Conservation (phyloP, 1,140 invertebrate genomes). For the Aleiodes sp. region DNA sequence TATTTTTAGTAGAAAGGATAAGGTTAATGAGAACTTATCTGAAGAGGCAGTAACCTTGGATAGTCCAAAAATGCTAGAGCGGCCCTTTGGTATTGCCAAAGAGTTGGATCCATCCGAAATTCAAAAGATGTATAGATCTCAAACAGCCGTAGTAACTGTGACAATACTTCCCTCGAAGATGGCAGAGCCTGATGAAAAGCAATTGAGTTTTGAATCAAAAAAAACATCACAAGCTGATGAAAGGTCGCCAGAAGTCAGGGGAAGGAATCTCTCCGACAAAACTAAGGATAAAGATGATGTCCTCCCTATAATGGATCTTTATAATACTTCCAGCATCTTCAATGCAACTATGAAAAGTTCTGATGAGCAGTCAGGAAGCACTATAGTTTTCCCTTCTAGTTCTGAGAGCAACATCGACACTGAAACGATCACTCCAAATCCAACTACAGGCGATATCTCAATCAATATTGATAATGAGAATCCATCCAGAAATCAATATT, state of each 20-base stretch:
- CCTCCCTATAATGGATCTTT: conserved; percentile 61
- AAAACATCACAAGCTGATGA: conserved; percentile 30
- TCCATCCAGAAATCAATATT: neutral
- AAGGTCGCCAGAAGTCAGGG: conserved; percentile 57
- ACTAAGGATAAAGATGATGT: conserved; percentile 60
- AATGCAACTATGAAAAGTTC: conserved; percentile 45
- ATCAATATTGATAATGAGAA: neutral
- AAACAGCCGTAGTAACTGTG: conserved; percentile 32
- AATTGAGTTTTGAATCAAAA: conserved; percentile 18
- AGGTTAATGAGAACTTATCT: conserved; percentile 6
- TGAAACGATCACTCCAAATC: neutral
- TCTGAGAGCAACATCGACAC: neutral
- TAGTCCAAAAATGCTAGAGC: conserved; percentile 17
- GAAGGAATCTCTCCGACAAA: conserved; percentile 54
- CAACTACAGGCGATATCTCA: neutral
- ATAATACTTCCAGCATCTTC: conserved; percentile 62
- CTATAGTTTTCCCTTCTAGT: neutral
- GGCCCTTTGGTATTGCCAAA: conserved; percentile 40
- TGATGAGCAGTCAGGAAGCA: neutral
- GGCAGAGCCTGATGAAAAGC: neutral
- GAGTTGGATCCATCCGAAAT: conserved; percentile 58
- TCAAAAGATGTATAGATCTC: conserved; percentile 56
- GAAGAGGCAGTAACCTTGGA: conserved; percentile 1
- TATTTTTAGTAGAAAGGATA: conserved; percentile 37
- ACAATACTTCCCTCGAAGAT: conserved; percentile 25